phyloP scores from a whole-genome alignment of 2,113 vertebrate species.

The Sinocyclocheilus grahami region DNA sequence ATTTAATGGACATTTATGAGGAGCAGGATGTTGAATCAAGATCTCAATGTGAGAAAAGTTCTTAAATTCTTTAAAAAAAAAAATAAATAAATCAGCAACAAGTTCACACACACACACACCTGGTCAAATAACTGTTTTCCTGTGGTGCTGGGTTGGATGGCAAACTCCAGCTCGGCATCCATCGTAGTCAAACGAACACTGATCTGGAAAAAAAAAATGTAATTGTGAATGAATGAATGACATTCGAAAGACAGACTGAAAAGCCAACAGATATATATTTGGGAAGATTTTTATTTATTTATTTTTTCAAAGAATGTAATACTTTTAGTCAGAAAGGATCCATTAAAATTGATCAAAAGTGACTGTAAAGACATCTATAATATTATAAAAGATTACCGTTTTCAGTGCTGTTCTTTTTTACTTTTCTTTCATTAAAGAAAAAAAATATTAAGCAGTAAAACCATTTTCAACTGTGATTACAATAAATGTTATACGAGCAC shows the following conservation, averaged over 20 bases:
- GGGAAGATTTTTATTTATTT: no score
- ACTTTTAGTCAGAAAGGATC: no score
- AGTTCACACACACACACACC: slow-evolving; percentile 39
- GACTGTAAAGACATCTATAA: no score
- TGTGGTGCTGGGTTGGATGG: slow-evolving; percentile 97
- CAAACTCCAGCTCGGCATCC: slow-evolving; percentile 98
- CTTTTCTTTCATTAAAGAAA: background rate
- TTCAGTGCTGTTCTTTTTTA: background rate
- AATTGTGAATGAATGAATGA: no score
- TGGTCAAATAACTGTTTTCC: slow-evolving; percentile 98
- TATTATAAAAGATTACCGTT: background rate
- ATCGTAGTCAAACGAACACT: slow-evolving; percentile 97
- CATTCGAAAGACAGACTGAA: no score
- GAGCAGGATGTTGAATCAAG: background rate
- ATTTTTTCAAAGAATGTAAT: no score
- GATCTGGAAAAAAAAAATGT: slow-evolving; percentile 75
- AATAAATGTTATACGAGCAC: background rate
- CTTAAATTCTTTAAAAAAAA: no score
- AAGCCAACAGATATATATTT: no score
- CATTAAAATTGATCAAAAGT: background rate
- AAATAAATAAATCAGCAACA: no score
- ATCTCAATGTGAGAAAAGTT: background rate
- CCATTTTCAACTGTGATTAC: background rate
- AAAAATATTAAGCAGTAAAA: background rate
- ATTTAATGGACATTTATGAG: background rate